These are phyloP conservation scores for Eublepharis macularius DNA, from an alignment of 2,113 vertebrate species.

Conservation along the genomic window DNA sequence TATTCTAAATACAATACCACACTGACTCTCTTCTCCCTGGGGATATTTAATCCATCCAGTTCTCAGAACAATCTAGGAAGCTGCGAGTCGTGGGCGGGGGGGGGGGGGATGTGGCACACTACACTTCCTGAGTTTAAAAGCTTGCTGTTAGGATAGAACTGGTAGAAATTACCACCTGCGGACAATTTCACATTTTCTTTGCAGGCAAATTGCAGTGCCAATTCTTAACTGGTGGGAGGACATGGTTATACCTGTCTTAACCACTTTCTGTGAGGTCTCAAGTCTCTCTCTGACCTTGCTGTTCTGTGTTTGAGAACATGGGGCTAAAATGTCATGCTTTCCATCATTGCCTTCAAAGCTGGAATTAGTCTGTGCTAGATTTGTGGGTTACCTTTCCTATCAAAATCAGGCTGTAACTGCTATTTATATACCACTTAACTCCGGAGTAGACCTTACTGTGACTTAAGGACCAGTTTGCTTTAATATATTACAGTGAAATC, in stretches of 20 bases:
- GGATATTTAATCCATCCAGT: no score
- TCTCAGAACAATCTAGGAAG: no score
- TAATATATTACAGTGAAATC: not conserved
- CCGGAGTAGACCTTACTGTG: not conserved
- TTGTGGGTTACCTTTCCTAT: not conserved
- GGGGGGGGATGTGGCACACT: not conserved
- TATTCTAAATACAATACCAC: no score
- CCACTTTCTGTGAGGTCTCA: not conserved
- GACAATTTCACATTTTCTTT: no score
- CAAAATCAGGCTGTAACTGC: not conserved
- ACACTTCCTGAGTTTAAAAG: not conserved
- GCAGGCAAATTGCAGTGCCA: not conserved
- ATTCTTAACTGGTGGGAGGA: not conserved
- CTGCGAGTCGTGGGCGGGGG: no score
- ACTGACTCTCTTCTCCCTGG: no score
- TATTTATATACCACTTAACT: constrained; percentile 4
- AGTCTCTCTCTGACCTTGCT: not conserved
- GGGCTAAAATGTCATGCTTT: not conserved
- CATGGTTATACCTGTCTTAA: not conserved
- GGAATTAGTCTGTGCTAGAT: not conserved
- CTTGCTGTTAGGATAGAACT: not conserved
- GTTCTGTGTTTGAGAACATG: not conserved
- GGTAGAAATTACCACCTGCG: not conserved
- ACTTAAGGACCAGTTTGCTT: not conserved
- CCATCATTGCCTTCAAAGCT: rapidly evolving